phyloP scores from a whole-genome alignment of 2,113 vertebrate species.

The Clarias magur region DNA sequence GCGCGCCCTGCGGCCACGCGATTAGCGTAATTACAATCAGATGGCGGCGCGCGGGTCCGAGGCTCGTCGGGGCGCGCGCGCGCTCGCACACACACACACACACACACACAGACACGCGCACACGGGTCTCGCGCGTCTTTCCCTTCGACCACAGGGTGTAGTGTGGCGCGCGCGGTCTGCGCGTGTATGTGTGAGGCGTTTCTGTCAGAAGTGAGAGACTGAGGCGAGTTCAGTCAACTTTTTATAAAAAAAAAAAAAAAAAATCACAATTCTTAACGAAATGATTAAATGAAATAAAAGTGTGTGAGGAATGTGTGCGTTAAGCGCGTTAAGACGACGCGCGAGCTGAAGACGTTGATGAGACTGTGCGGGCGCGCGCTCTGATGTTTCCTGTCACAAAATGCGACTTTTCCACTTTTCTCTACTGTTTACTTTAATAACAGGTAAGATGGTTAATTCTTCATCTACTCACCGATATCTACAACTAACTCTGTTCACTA shows the following conservation, averaged over 20 bases:
- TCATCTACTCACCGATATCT: neutral
- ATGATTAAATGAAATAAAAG: neutral
- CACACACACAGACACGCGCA: neutral
- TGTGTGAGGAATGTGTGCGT: neutral
- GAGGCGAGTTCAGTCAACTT: neutral
- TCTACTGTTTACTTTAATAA: conserved; percentile 64
- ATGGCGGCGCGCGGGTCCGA: conserved; percentile 1
- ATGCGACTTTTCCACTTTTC: conserved; percentile 69
- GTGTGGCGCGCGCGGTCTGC: neutral
- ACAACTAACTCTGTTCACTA: neutral
- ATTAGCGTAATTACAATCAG: conserved; percentile 37
- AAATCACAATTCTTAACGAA: no score
- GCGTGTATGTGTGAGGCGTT: neutral
- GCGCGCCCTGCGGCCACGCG: conserved; percentile 22
- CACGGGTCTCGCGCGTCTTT: neutral
- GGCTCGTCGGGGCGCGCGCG: neutral
- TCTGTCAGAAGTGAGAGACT: neutral
- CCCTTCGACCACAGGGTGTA: neutral
- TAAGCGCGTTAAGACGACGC: neutral
- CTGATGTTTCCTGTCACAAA: conserved; percentile 68
- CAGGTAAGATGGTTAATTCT: conserved; percentile 59
- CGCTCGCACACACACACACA: neutral
- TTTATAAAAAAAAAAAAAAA: no score
- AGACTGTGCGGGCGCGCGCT: neutral
- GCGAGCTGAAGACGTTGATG: neutral